phyloP scores from a whole-genome alignment of 2,113 vertebrate genomes.

The Anoura caudifer region DNA sequence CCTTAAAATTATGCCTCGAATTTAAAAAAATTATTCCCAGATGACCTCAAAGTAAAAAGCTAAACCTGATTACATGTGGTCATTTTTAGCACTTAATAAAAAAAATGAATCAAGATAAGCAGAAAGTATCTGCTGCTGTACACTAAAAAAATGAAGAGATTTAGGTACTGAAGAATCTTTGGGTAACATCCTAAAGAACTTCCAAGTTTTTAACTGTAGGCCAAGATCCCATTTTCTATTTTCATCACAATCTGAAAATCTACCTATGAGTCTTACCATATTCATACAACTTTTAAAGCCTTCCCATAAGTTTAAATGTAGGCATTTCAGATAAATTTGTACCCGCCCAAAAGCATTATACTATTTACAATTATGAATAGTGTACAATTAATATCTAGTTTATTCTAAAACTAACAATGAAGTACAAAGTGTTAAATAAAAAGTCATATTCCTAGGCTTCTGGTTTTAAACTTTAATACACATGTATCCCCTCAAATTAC shows the following conservation, averaged over 20 bases:
- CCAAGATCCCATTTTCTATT: not conserved
- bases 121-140: not conserved
- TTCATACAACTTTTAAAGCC: not conserved
- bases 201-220: not conserved
- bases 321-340: not conserved
- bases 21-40: not conserved
- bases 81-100: not conserved
- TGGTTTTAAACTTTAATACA: slow-evolving; percentile 35
- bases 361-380: not conserved
- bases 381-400: slow-evolving; percentile 24
- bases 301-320: not conserved
- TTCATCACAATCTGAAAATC: not conserved
- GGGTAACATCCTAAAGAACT: slow-evolving; percentile 6
- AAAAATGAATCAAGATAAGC: not conserved
- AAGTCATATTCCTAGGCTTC: slow-evolving; percentile 15
- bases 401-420: slow-evolving; percentile 3
- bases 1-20: slow-evolving; percentile 21
- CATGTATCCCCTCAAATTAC: not conserved
- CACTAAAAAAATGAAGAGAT: not conserved
- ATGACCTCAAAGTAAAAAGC: slow-evolving; percentile 6
- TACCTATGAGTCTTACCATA: not conserved
- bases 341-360: not conserved
- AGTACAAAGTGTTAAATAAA: not conserved
- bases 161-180: not conserved
- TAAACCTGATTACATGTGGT: not conserved